Base-by-base conservation (phyloP, 2,113 vertebrate species). In the Gambusia affinis region DNA sequence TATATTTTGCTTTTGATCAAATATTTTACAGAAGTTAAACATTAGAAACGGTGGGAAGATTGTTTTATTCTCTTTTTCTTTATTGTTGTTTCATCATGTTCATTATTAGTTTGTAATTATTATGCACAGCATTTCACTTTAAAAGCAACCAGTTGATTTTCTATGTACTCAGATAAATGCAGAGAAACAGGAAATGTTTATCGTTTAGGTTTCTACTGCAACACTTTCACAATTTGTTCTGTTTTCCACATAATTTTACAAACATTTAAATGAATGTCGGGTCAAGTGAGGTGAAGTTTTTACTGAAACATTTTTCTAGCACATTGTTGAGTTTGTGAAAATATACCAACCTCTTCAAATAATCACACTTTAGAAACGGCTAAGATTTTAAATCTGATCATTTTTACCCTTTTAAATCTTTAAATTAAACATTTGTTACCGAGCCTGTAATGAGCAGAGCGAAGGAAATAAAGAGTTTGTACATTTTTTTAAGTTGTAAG, bases 111-210 rank as follows among this genome's bases (percentile, higher is more conserved):
- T 60, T 60, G 62, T 67, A 75, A 39, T 74, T 67, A 33, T 75
- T 47, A 76, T 78, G 88, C 90, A 83, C 87, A 88, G 88, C 88
- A 85, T 71, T 82, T 71, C 44, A 64, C 24, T 74, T 62, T 72
- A 66, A 72, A 67, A 70, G 31, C 30, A 39, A 1, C 2, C 15
- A 83, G 72, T 75, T 47, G 4, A 87, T 65, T 30, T 60, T 64
- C 65, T 70, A 83, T 69, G 73, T 73, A 77, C 77, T 75, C 2
- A 67, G 24, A 67, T 7, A 72, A 33, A 3, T 69, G 57, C 12
- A 75, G 44, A 22, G 12, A 68, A 47, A 47, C 44, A 47, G 14
- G 4, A 47, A 42, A 42, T 37, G 35, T 37, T 37, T 37, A 3
- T 37, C 10, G 35, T 37, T 37, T 37, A 2, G 35, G 35, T 37